Evolutionary conservation across 2,113 vertebrate genomes (phyloP), one percentile per base, ranked within the genome.

Genomic region (Tauraco erythrolophus): DNA sequence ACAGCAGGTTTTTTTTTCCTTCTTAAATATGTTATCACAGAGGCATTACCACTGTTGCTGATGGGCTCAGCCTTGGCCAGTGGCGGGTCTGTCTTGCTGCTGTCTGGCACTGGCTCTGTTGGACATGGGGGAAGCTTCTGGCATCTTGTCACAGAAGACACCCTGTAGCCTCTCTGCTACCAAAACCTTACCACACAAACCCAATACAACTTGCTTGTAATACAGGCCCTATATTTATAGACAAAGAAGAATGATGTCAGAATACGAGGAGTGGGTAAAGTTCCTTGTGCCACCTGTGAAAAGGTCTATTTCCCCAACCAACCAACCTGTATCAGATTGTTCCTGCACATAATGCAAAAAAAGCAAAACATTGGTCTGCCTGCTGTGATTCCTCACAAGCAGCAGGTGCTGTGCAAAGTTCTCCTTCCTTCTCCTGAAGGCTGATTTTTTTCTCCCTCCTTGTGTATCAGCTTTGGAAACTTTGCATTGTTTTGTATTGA

Each of bases 31-130:
- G 0, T 33, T 82, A 19, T 45, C 37, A 1, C 9, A 60, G 31
- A 43, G 11, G 23, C 0, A 1, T 8, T 45, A 23, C 11, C 30
- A 62, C 11, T 0, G 0, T 31, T 0, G 0, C 9, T 70, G 56
- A 31, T 15, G 11, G 19, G 12, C 18, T 68, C 3, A 1, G 6
- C 5, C 5, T 43, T 37, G 30, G 12, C 2, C 27, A 82, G 6
- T 1, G 0, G 6, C 0, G 2, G 2, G 10, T 58, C 33, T 1
- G 0, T 30, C 19, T 75, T 43, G 19, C 27, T 45, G 18, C 7
- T 1, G 0, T 9, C 3, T 53, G 23, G 3, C 8, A 19, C 1
- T 45, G 14, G 21, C 33, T 60, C 2, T 68, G 8, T 37, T 4
- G 3, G 27, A 45, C 18, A 45, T 4, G 3, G 28, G 4, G 9